Evolutionary conservation across 2,888 invertebrate genomes (phyloP).

Genomic region (Allophyes oxyacanthae): DNA sequence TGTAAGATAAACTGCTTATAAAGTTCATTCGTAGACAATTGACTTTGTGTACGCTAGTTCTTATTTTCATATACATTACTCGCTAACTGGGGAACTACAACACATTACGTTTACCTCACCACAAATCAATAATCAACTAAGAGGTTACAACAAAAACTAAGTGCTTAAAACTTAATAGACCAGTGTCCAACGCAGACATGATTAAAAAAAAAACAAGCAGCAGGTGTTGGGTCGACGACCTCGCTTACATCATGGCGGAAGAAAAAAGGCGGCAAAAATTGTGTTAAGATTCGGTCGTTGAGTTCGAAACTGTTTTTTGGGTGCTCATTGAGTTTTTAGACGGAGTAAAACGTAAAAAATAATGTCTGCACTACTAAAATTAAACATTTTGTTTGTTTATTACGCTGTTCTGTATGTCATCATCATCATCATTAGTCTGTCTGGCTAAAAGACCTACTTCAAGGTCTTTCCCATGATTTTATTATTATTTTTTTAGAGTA

Average conservation of each 20-base stretch:
- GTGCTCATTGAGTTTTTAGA: conserved; percentile 62
- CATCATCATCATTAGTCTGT: conserved; percentile 45
- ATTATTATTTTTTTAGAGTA: conserved; percentile 21
- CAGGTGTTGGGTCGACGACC: conserved; percentile 70
- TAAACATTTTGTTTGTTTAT: conserved; percentile 45
- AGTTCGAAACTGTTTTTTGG: conserved; percentile 65
- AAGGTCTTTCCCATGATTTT: conserved; percentile 39
- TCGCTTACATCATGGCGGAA: conserved; percentile 77
- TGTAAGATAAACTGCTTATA: too few species aligned
- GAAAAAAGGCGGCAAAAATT: conserved; percentile 73
- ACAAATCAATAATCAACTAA: conserved; percentile 79
- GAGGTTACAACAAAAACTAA: conserved; percentile 74
- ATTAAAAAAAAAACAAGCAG: conserved; percentile 67
- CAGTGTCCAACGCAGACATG: conserved; percentile 69
- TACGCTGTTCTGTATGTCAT: conserved; percentile 31
- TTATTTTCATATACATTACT: background rate
- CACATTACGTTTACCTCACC: conserved; percentile 51
- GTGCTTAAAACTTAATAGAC: conserved; percentile 78
- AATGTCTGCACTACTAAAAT: conserved; percentile 40
- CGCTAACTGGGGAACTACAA: conserved; percentile 32
- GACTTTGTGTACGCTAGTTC: too few species aligned
- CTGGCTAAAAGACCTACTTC: conserved; percentile 34
- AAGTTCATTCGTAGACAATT: too few species aligned
- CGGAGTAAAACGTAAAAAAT: conserved; percentile 40
- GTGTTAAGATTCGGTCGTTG: conserved; percentile 67